Conservation (phyloP, 2,888 invertebrate genomes). For the Drosophila picticornis region DNA sequence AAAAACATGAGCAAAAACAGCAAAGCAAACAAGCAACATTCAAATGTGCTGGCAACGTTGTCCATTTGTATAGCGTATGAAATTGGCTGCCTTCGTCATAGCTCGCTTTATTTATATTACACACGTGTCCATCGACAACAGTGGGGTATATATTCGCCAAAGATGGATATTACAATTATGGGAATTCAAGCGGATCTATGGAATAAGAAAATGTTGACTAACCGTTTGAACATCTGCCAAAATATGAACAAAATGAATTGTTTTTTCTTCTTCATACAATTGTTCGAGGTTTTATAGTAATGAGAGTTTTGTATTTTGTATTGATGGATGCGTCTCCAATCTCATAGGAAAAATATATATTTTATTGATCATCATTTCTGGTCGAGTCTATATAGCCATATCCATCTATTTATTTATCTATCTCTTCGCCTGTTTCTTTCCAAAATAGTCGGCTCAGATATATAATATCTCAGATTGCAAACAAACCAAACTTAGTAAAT, state of each 20-base stretch:
- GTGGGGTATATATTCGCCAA: slow-evolving; percentile 23
- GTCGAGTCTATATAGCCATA: not conserved
- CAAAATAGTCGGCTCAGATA: not conserved
- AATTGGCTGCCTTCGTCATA: slow-evolving; percentile 56
- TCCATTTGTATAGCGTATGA: slow-evolving; percentile 61
- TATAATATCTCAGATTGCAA: not conserved
- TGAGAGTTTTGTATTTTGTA: not conserved
- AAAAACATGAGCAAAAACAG: slow-evolving; percentile 41
- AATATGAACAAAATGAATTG: not conserved
- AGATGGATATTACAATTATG: not conserved
- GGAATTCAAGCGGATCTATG: not conserved
- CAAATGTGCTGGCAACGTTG: slow-evolving; percentile 47
- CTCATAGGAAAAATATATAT: not conserved
- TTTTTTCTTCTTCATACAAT: not conserved
- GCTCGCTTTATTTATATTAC: slow-evolving; percentile 37
- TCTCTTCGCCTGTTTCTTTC: not conserved
- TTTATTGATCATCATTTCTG: not conserved
- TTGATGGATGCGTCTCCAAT: not conserved
- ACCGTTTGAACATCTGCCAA: not conserved
- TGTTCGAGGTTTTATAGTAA: not conserved
- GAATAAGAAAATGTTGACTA: not conserved
- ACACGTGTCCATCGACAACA: not conserved
- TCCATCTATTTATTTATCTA: not conserved
- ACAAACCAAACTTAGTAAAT: not conserved
- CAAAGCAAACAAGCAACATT: slow-evolving; percentile 43